Percentiles rank a stretch among this genome's conserved stretches.
These are phyloP conservation scores for Phytoseiulus persimilis DNA, from an alignment of 2,888 invertebrate species.

Conservation along the genomic window DNA sequence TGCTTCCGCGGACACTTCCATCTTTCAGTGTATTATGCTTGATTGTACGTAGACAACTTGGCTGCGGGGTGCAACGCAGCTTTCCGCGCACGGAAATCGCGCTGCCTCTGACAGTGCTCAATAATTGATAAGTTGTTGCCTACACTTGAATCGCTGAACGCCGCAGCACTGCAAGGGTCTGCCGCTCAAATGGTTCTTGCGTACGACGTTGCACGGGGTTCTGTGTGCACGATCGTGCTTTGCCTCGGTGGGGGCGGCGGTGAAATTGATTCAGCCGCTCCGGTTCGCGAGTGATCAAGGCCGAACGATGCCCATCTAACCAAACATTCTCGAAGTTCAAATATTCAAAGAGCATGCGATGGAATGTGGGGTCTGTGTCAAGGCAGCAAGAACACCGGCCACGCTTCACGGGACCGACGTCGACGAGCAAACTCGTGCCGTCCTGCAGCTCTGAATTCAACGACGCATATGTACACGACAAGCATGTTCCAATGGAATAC, in stretches of 20 bases:
- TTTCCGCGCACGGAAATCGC: not conserved
- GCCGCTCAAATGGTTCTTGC: not conserved
- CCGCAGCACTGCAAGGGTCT: not conserved
- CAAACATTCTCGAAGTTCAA: not conserved
- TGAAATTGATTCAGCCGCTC: not conserved
- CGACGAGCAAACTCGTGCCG: not conserved
- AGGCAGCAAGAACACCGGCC: not conserved
- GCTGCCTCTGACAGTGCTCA: not conserved
- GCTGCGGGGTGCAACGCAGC: not conserved
- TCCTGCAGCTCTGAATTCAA: not conserved
- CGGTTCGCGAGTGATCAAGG: too few relatives aligned
- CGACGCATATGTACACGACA: not conserved
- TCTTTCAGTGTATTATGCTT: not conserved
- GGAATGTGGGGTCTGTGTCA: not conserved
- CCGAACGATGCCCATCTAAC: not conserved
- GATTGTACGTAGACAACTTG: not conserved
- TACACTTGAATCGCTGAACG: not conserved
- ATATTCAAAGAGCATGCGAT: not conserved
- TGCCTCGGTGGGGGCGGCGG: not conserved
- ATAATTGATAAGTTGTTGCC: conserved; percentile 5
- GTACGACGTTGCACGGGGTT: not conserved
- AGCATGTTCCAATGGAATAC: not conserved
- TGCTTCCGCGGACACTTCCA: not conserved
- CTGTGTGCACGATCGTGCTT: not conserved
- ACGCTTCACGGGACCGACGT: not conserved